phyloP scores from a whole-genome alignment of 2,888 invertebrate genomes.

The Anthrax anthrax region DNA sequence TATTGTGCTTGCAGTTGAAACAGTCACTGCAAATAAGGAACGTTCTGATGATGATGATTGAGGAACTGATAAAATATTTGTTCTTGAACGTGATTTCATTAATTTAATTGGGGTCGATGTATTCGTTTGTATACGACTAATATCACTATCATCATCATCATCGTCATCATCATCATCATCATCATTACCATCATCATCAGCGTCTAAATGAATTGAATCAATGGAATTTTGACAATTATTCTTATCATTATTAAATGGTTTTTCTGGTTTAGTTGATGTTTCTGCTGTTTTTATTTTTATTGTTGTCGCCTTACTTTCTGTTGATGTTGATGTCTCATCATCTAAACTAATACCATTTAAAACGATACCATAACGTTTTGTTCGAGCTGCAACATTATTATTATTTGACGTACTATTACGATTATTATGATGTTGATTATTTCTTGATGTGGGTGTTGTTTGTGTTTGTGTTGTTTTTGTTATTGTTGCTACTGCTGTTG shows the following conservation, averaged over 20 bases:
- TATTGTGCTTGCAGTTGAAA: constrained; percentile 9
- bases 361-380: constrained; percentile 33
- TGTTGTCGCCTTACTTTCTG: constrained; percentile 6
- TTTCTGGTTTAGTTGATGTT: constrained; percentile 4
- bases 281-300: too few species aligned
- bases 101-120: constrained; percentile 35
- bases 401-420: neutral
- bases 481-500: neutral
- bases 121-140: constrained; percentile 34
- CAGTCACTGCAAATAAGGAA: constrained; percentile 5
- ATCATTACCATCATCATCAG: constrained; percentile 36
- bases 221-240: neutral
- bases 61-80: constrained; percentile 41
- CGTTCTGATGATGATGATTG: constrained; percentile 17
- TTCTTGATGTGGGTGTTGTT: neutral
- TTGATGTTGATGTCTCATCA: constrained; percentile 10
- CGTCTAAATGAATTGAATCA: constrained; percentile 21
- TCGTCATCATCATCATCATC: constrained; percentile 33
- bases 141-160: constrained; percentile 35
- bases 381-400: constrained; percentile 14
- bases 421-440: neutral
- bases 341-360: constrained; percentile 28
- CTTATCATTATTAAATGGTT: neutral
- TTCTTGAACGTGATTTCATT: constrained; percentile 34
- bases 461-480: neutral